Percentiles rank a stretch among this genome's conserved stretches.
phyloP scores from a whole-genome alignment of 2,888 invertebrate genomes.

The Perithous albicinctus region DNA sequence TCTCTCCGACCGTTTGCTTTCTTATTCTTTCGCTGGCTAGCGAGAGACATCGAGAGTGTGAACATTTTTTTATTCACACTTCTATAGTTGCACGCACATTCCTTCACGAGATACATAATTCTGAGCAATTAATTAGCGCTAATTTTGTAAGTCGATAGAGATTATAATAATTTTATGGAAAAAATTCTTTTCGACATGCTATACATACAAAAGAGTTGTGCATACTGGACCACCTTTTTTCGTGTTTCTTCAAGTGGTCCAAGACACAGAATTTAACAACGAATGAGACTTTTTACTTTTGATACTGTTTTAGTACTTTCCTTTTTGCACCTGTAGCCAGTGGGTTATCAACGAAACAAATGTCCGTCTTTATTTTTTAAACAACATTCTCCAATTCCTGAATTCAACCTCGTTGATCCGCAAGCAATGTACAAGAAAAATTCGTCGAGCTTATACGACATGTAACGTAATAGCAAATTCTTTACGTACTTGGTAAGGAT shows the following conservation, averaged over 20 bases:
- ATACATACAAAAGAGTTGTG: too few relatives aligned
- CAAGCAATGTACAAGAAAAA: neutral
- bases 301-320: too few relatives aligned
- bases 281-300: too few relatives aligned
- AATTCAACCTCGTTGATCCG: neutral
- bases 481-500: neutral
- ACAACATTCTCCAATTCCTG: neutral
- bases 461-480: neutral
- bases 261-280: too few relatives aligned
- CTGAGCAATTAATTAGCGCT: neutral
- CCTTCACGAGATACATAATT: neutral
- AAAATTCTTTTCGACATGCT: neutral
- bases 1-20: conserved; percentile 35
- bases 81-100: conserved; percentile 1
- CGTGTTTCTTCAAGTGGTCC: too few relatives aligned
- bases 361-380: neutral
- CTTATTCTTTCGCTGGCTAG: conserved; percentile 43
- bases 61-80: neutral
- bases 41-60: neutral
- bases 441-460: neutral
- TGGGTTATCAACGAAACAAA: neutral
- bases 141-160: neutral
- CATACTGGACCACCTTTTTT: too few relatives aligned
- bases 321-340: too few relatives aligned
- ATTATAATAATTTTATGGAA: conserved; percentile 11